These are phyloP conservation scores for Drosophila lutescens DNA, from an alignment of 2,888 invertebrate species.

Conservation along the genomic window DNA sequence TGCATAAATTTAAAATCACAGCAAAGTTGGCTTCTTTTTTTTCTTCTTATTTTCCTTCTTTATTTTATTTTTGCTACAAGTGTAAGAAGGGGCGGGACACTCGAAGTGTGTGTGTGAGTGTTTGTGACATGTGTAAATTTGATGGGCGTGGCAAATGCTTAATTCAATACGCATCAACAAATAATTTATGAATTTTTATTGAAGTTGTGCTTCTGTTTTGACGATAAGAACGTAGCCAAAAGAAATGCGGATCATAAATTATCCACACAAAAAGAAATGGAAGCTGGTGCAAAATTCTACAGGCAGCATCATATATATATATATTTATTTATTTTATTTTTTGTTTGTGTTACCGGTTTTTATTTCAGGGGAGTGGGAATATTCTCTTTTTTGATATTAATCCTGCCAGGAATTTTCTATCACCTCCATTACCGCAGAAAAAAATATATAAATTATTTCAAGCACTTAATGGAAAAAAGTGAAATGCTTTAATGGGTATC, in stretches of 20 bases:
- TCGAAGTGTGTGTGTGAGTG: background rate
- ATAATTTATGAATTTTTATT: conserved; percentile 73
- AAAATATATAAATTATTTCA: conserved; percentile 1
- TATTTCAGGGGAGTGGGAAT: background rate
- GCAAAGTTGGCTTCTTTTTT: conserved; percentile 24
- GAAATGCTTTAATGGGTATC: background rate
- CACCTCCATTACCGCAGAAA: conserved; percentile 3
- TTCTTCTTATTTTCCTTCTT: background rate
- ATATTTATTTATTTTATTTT: conserved; percentile 1
- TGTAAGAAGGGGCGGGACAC: background rate
- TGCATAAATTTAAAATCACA: conserved; percentile 65
- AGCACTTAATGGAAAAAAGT: background rate
- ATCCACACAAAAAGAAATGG: background rate
- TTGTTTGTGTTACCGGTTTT: background rate
- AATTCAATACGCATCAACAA: conserved; percentile 70
- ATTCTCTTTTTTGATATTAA: background rate
- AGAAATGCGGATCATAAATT: conserved; percentile 27
- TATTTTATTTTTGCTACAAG: conserved; percentile 9
- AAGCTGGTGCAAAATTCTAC: background rate
- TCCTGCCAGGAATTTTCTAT: background rate
- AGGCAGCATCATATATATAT: conserved; percentile 6
- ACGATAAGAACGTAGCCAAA: conserved; percentile 6
- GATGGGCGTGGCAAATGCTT: conserved; percentile 43
- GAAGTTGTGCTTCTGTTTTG: conserved; percentile 43
- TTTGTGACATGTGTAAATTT: conserved; percentile 16